A percentile compares a stretch with the other conserved stretches of the same genome.
These are phyloP conservation scores for Fulica atra DNA, from an alignment of 2,113 vertebrate species.

Conservation along the genomic window DNA sequence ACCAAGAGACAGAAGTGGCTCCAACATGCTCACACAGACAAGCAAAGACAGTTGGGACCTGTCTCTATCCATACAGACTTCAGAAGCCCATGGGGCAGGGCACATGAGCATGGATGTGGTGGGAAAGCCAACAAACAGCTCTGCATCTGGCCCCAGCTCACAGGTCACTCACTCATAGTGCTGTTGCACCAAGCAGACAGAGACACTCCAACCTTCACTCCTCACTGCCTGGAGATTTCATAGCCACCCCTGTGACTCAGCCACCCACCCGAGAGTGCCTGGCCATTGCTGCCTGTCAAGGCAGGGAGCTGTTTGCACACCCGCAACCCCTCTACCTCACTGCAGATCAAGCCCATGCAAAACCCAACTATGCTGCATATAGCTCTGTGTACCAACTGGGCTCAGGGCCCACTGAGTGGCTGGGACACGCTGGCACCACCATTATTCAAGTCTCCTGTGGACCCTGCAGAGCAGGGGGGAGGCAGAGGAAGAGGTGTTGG, in stretches of 20 bases:
- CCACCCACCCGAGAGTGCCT: neutral
- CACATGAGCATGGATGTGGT: neutral
- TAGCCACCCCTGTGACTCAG: neutral
- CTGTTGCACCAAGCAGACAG: neutral
- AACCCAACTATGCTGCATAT: neutral
- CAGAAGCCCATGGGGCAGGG: neutral
- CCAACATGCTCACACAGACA: neutral
- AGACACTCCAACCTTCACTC: neutral
- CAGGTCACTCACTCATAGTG: accelerated
- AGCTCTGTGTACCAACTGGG: neutral
- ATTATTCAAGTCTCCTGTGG: neutral
- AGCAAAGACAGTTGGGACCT: neutral
- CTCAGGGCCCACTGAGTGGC: accelerated
- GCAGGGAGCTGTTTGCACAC: neutral
- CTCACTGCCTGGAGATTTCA: accelerated
- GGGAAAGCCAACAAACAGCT: neutral
- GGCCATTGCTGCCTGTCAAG: accelerated
- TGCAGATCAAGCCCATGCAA: neutral
- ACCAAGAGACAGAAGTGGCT: neutral
- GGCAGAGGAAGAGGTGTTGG: neutral
- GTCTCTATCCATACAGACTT: neutral
- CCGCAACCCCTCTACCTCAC: neutral
- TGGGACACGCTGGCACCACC: accelerated
- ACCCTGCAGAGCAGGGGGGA: accelerated
- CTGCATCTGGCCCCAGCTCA: neutral